Evolutionary conservation across 1,140 invertebrate species (phyloP), one percentile per base, ranked within the genome.

Genomic region (Physella acuta): DNA sequence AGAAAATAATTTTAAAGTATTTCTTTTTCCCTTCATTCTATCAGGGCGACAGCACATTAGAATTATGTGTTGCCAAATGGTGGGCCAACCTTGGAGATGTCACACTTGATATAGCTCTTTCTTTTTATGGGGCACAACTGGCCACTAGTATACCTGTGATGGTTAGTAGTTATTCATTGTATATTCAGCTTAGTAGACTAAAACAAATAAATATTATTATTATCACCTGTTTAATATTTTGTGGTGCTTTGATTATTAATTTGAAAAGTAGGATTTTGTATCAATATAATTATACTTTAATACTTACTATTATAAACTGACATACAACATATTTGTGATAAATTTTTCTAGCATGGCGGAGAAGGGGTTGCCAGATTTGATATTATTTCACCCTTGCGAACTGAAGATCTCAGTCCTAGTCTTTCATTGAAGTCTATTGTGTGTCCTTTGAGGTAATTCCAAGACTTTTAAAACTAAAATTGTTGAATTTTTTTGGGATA

Each of bases 51-150:
- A 78, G 89, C 52, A 91, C 94, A 30, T 78, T 97, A 31, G 95
- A 98, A 86, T 81, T 98, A 30, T 93, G 91, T 63, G 87, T 98
- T 60, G 93, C 93, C 1, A 96, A 97, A 86, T 97, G 94, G 88
- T 99, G 95, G 95, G 92, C 94, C 1, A 93, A 91, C 86, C 85
- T 93, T 24, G 93, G 93, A 2, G 90, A 92, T 55, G 88, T 91
- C 24, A 85, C 83, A 39, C 80, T 95, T 14, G 89, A 92, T 78
- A 94, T 94, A 81, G 88, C 83, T 20, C 84, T 97, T 52, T 88
- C 90, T 72, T 95, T 97, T 82, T 90, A 91, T 84, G 94, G 94
- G n/a, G 87, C 95, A 37, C 88, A 88, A 73, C 88, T 94, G 4
- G 88, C 79, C 68, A 62, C 56, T 3, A 66, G 66, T 8, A 24